phyloP scores from a whole-genome alignment of 2,113 vertebrate genomes.

The Hypomesus transpacificus region DNA sequence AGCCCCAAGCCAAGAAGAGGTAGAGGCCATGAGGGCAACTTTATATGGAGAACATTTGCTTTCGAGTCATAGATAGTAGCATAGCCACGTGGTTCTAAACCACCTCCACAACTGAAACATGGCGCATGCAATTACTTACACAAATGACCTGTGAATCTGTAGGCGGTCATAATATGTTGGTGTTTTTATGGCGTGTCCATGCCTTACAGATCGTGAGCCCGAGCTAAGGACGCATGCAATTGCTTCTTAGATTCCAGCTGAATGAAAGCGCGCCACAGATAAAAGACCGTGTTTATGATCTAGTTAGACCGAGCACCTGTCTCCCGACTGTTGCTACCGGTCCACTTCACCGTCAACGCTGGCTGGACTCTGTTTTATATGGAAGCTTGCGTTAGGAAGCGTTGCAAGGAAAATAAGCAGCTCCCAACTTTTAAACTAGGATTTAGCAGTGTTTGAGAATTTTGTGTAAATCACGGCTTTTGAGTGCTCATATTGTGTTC shows the following conservation, averaged over 20 bases:
- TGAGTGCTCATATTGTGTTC: too few species aligned
- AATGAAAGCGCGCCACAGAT: slow-evolving; percentile 5
- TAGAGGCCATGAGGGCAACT: neutral
- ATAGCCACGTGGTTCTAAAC: too few species aligned
- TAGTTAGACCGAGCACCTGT: slow-evolving; percentile 3
- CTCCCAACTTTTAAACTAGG: neutral
- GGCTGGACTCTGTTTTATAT: neutral
- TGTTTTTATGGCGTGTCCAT: slow-evolving; percentile 26
- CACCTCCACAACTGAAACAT: neutral
- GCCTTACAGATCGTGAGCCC: slow-evolving; percentile 3
- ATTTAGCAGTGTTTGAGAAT: neutral
- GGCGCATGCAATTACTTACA: slow-evolving; percentile 1
- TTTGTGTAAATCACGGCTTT: neutral
- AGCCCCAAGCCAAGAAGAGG: slow-evolving; percentile 5
- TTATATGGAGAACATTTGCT: too few species aligned
- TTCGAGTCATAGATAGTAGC: too few species aligned
- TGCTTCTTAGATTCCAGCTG: slow-evolving; percentile 14
- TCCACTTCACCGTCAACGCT: neutral
- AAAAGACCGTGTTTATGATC: slow-evolving; percentile 19
- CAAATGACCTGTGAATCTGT: slow-evolving; percentile 17
- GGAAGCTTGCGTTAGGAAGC: neutral
- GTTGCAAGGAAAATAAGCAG: neutral
- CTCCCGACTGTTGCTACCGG: neutral
- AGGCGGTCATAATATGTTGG: slow-evolving; percentile 10
- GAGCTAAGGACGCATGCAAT: neutral